A percentile compares a stretch with the other conserved stretches of the same genome.
Conservation (phyloP, 1,140 invertebrate species). For the Aphaenogaster floridana region DNA sequence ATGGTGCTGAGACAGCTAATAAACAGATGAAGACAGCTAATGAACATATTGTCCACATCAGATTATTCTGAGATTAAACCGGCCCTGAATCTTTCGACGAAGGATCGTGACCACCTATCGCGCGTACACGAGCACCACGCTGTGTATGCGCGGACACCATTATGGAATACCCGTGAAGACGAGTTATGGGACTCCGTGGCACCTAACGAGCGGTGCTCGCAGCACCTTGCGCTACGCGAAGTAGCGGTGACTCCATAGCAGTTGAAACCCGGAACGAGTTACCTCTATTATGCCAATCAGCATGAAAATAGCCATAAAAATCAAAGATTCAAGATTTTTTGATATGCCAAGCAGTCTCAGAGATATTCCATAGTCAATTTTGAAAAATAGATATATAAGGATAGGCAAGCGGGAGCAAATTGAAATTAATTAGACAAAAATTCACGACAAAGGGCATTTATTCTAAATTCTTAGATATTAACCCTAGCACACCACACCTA, state of each 20-base stretch:
- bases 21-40: neutral
- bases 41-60: neutral
- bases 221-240: neutral
- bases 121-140: constrained; percentile 31
- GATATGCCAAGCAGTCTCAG: neutral
- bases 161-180: constrained; percentile 62
- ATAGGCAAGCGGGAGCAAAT: too few relatives aligned
- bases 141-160: constrained; percentile 46
- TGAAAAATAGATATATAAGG: neutral
- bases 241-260: neutral
- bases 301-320: too few relatives aligned
- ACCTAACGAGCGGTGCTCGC: constrained; percentile 61
- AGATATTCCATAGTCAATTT: neutral
- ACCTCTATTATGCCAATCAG: constrained; percentile 1
- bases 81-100: constrained; percentile 11
- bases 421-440: neutral
- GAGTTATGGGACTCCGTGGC: constrained; percentile 43
- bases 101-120: constrained; percentile 39
- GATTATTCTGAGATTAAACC: constrained; percentile 5
- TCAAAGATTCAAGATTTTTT: neutral
- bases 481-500: too few relatives aligned
- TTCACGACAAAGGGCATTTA: neutral
- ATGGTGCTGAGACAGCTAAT: neutral
- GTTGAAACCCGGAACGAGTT: neutral
- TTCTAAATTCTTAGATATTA: neutral